phyloP scores from a whole-genome alignment of 1,140 invertebrate genomes.

The Goniozus legneri region DNA sequence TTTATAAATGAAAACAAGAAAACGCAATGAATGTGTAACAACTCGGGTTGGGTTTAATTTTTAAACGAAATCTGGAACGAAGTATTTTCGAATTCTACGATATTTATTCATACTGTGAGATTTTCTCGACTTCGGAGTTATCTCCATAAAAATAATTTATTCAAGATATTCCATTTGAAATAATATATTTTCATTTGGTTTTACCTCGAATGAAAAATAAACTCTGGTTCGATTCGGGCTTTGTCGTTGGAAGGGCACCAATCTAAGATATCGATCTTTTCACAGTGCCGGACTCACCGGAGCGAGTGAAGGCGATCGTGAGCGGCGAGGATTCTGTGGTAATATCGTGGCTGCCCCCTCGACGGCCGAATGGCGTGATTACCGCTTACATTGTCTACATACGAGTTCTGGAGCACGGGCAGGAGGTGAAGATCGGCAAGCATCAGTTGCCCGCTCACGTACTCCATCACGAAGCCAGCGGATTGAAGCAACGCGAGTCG shows the following conservation, averaged over 20 bases:
- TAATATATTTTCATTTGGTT: too few species aligned
- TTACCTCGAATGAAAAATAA: too few species aligned
- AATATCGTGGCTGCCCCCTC: slow-evolving; percentile 74
- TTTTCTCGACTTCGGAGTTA: too few species aligned
- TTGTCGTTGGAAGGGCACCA: slow-evolving; percentile 2
- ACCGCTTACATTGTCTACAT: slow-evolving; percentile 74
- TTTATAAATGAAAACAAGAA: too few species aligned
- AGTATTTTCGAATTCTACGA: too few species aligned
- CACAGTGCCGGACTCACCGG: slow-evolving; percentile 66
- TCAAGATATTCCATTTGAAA: too few species aligned
- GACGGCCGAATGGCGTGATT: slow-evolving; percentile 69
- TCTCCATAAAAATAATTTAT: too few species aligned
- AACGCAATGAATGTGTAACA: too few species aligned
- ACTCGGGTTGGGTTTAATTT: too few species aligned
- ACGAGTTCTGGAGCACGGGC: slow-evolving; percentile 56
- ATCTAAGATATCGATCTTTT: slow-evolving; percentile 5
- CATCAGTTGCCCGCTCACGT: slow-evolving; percentile 48
- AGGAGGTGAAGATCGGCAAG: slow-evolving; percentile 53
- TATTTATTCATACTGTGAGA: too few species aligned
- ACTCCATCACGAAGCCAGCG: slow-evolving; percentile 56
- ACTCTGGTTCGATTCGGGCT: too few species aligned
- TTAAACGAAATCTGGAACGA: too few species aligned
- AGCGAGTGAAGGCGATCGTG: slow-evolving; percentile 70
- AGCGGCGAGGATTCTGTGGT: slow-evolving; percentile 68
- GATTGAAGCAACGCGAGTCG: slow-evolving; percentile 56